A percentile compares a stretch with the other conserved stretches of the same genome.
Evolutionary conservation across 2,797 vertebrate species (phyloP).

Genomic region (Pangasius larnaudii): DNA sequence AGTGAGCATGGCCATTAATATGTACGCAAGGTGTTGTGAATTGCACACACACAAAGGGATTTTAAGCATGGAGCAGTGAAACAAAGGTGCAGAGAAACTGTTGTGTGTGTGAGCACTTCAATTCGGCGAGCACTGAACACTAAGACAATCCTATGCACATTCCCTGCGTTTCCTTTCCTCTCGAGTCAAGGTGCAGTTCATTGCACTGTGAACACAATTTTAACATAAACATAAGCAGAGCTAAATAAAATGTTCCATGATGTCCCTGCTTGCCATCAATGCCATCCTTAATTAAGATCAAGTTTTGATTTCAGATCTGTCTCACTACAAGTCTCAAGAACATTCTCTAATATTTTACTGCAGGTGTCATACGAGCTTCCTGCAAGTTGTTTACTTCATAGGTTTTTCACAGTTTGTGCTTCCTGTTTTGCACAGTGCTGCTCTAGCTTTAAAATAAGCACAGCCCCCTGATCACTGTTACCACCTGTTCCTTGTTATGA

Average conservation of each 20-base stretch:
- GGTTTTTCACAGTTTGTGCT: constrained; percentile 1
- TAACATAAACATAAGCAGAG: not conserved
- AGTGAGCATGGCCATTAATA: not conserved
- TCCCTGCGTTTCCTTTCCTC: not conserved
- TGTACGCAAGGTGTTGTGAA: not conserved
- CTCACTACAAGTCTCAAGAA: not conserved
- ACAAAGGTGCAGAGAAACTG: not conserved
- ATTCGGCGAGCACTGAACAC: not conserved
- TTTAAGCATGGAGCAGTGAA: not conserved
- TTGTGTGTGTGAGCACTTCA: not conserved
- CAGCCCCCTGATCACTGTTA: not conserved
- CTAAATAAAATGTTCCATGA: not conserved
- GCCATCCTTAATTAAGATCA: not conserved
- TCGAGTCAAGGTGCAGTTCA: not conserved
- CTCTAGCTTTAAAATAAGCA: not conserved
- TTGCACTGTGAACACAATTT: not conserved
- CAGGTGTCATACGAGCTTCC: not conserved
- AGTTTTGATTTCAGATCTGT: not conserved
- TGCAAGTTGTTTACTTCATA: not conserved
- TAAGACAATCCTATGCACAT: not conserved
- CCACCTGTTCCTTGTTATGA: constrained; percentile 21
- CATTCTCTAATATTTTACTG: not conserved
- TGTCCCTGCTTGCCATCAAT: not conserved
- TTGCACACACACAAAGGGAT: not conserved
- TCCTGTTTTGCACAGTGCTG: not conserved